Percentiles rank a stretch among this genome's conserved stretches.
phyloP scores from a whole-genome alignment of 2,888 invertebrate species.

The Acronicta psi region DNA sequence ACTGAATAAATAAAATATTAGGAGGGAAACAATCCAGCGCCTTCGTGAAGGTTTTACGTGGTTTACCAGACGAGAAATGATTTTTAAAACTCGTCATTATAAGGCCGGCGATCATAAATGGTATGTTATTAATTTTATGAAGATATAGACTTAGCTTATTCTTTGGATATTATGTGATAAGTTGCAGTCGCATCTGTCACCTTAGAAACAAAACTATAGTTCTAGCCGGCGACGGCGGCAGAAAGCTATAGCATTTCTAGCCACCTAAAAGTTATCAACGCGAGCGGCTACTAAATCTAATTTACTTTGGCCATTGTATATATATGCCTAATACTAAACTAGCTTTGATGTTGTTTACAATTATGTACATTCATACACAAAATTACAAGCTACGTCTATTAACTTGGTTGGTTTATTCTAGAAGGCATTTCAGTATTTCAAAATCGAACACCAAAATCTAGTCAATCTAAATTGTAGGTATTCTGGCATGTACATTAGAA shows the following conservation, averaged over 20 bases:
- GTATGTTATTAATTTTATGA: slow-evolving; percentile 54
- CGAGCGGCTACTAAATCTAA: slow-evolving; percentile 58
- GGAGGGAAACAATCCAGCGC: slow-evolving; percentile 65
- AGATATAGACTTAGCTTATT: slow-evolving; percentile 52
- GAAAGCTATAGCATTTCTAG: slow-evolving; percentile 73
- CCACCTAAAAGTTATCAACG: slow-evolving; percentile 71
- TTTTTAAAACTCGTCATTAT: slow-evolving; percentile 47
- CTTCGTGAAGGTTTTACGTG: slow-evolving; percentile 53
- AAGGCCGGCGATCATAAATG: slow-evolving; percentile 46
- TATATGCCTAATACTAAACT: slow-evolving; percentile 12
- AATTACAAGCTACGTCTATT: neutral
- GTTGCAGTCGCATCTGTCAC: slow-evolving; percentile 68
- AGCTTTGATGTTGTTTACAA: slow-evolving; percentile 9
- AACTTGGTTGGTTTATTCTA: neutral
- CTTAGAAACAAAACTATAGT: slow-evolving; percentile 69
- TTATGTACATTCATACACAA: slow-evolving; percentile 4
- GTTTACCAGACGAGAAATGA: slow-evolving; percentile 36
- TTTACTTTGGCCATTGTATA: slow-evolving; percentile 50
- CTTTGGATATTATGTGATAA: slow-evolving; percentile 61
- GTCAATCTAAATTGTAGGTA: slow-evolving; percentile 25
- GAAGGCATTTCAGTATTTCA: neutral
- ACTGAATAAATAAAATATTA: slow-evolving; percentile 77
- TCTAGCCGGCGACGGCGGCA: slow-evolving; percentile 57
- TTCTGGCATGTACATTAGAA: slow-evolving; percentile 20
- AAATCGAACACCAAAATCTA: slow-evolving; percentile 8